phyloP scores from a whole-genome alignment of 2,113 vertebrate species.

The Rafetus swinhoei region DNA sequence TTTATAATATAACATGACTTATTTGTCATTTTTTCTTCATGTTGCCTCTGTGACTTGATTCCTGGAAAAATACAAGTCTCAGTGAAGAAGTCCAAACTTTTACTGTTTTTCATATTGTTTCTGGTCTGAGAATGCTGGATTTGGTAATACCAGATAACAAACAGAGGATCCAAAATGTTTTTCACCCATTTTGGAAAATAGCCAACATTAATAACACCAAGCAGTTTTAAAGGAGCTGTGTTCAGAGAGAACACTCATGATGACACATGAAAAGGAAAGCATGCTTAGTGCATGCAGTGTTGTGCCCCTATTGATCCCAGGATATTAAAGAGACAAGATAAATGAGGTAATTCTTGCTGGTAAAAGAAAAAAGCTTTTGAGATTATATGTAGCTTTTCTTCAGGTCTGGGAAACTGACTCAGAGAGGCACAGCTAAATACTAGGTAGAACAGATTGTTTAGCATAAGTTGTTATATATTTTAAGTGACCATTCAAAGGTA shows the following conservation, averaged over 20 bases:
- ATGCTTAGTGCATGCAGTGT: neutral
- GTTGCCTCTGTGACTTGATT: neutral
- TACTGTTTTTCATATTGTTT: neutral
- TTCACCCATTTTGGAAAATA: neutral
- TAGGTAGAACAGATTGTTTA: too few relatives aligned
- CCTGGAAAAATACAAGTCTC: neutral
- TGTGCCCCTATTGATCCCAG: neutral
- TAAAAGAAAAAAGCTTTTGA: neutral
- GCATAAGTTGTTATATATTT: too few relatives aligned
- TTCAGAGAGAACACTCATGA: neutral
- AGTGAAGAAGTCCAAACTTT: neutral
- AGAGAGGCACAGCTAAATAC: too few relatives aligned
- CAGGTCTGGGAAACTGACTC: too few relatives aligned
- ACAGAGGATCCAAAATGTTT: neutral
- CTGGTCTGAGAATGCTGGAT: neutral
- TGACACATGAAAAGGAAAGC: neutral
- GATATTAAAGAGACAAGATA: neutral
- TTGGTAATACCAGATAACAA: neutral
- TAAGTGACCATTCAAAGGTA: too few relatives aligned
- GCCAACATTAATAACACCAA: neutral
- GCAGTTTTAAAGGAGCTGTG: neutral
- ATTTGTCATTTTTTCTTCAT: neutral
- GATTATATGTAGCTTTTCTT: neutral
- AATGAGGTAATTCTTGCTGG: neutral
- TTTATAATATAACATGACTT: neutral